Base-by-base conservation (phyloP, 2,888 invertebrate genomes). In the Amorpha juglandis region DNA sequence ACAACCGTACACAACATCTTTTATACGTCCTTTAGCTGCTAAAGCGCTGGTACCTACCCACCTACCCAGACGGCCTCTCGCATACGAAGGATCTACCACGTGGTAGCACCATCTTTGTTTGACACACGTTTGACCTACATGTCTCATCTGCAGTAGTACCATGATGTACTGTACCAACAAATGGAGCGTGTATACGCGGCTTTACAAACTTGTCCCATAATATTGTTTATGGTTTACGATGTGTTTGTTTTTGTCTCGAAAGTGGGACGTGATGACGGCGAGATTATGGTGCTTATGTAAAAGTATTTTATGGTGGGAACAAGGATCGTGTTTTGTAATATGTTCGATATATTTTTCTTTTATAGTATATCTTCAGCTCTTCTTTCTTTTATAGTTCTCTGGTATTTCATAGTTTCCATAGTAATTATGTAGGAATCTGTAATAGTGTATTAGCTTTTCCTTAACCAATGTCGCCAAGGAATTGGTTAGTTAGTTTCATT, bases 171-270 rank as follows among this genome's bases (percentile, higher is more conserved):
- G 12, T 33, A 53, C 21, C 6, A 53, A 33, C n/a, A 4, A 38
- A 52, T 52, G 14, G 0, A 12, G 19, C 58, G 63, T 63, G 45
- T 52, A 45, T 69, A 55, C 75, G 74, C 76, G 71, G 73, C 74
- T 74, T 77, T 67, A 72, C 69, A 70, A 66, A 68, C 72, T 35
- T 70, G 74, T 74, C 74, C 74, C 70, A 74, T 72, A 71, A 74
- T 72, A 75, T 76, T 78, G 78, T 83, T 79, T 78, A 81, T 81
- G 78, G 77, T 78, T 80, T 78, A 83, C 80, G 78, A 76, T 76
- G 62, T 78, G 83, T 83, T 82, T 87, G 80, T 84, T 84, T 84
- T 85, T 75, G 81, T 86, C 84, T 78, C 72, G 86, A 87, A 90
- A 89, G 82, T 87, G 78, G 88, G 83, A 74, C 88, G 80, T 72